Conservation (phyloP, 1,140 invertebrate genomes). For the Glossosoma conforme region DNA sequence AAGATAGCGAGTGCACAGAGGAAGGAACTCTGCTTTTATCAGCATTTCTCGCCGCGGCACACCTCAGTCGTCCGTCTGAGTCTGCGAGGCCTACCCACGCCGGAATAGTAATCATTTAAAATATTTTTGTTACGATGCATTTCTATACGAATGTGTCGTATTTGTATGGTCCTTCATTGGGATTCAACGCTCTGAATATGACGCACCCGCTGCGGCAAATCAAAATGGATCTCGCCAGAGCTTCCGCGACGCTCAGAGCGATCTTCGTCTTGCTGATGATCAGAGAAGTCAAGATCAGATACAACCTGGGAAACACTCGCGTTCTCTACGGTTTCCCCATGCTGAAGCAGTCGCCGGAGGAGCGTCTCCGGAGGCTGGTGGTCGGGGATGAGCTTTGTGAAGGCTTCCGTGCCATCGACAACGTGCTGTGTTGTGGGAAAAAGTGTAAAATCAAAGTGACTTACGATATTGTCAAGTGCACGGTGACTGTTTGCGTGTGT, state of each 20-base stretch:
- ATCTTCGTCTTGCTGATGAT: neutral
- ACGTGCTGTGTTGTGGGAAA: slow-evolving; percentile 32
- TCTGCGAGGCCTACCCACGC: neutral
- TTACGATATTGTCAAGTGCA: slow-evolving; percentile 38
- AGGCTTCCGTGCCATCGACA: neutral
- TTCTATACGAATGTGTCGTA: slow-evolving; percentile 10
- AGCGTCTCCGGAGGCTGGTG: neutral
- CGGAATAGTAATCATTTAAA: no score
- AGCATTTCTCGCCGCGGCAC: no score
- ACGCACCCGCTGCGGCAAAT: neutral
- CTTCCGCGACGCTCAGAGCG: neutral
- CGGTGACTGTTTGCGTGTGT: no score
- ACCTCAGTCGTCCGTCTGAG: slow-evolving; percentile 2
- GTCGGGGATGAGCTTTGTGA: neutral
- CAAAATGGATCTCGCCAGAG: neutral
- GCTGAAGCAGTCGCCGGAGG: neutral
- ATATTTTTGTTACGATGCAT: slow-evolving; percentile 15
- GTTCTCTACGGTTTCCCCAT: neutral
- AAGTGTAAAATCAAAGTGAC: slow-evolving; percentile 32
- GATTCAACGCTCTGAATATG: neutral
- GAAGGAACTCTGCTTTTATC: slow-evolving; percentile 4
- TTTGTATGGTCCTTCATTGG: slow-evolving; percentile 4
- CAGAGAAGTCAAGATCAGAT: neutral
- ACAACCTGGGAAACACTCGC: neutral
- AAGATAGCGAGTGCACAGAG: no score